Evolutionary conservation across 2,113 vertebrate genomes (phyloP).

Genomic region (Oncorhynchus masou): DNA sequence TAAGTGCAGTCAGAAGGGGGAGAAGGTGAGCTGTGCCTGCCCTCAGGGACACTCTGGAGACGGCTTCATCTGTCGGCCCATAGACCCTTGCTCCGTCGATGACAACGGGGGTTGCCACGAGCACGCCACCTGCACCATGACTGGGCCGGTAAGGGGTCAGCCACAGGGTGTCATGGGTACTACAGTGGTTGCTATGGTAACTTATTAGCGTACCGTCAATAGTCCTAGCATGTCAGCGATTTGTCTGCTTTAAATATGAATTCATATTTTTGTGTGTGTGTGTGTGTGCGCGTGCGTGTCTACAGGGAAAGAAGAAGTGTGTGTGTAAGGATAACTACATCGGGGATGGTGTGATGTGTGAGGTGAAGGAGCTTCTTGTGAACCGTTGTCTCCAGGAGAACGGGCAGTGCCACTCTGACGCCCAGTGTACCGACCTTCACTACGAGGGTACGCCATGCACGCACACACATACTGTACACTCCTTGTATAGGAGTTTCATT

Average conservation of each 20-base stretch:
- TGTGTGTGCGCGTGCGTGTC: background rate
- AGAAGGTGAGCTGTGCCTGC: conserved; percentile 83
- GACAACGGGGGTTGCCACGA: conserved; percentile 87
- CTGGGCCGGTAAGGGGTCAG: conserved; percentile 78
- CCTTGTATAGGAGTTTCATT: background rate
- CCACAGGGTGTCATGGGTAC: background rate
- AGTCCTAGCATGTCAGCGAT: no score
- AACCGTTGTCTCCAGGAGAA: conserved; percentile 89
- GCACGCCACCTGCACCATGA: conserved; percentile 87
- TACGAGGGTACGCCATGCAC: conserved; percentile 79
- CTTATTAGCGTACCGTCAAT: no score
- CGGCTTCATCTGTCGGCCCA: conserved; percentile 76
- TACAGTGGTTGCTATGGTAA: background rate
- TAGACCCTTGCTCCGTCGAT: conserved; percentile 78
- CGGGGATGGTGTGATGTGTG: conserved; percentile 84
- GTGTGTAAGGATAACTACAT: conserved; percentile 83
- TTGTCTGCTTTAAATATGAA: no score
- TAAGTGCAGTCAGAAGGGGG: conserved; percentile 76
- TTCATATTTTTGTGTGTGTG: no score
- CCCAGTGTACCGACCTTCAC: conserved; percentile 85
- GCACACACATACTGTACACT: background rate
- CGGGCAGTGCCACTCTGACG: conserved; percentile 81
- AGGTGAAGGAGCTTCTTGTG: conserved; percentile 75
- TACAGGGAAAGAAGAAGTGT: conserved; percentile 83
- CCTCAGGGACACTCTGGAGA: conserved; percentile 82